Conservation (phyloP, 2,888 invertebrate genomes). For the Ophion obscuratus region DNA sequence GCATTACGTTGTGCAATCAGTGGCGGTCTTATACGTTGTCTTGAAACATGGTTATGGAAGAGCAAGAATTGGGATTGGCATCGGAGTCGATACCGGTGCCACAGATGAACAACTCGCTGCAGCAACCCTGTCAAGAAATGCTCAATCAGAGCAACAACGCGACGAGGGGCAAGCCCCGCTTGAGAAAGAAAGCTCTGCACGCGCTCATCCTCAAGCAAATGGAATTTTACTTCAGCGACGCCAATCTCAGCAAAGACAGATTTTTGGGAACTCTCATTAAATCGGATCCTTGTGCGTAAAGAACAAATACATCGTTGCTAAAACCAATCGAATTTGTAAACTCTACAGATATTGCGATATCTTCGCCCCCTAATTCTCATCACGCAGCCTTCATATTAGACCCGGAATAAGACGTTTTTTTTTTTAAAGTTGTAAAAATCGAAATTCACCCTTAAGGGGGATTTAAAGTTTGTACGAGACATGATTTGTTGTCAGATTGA, state of each 20-base stretch:
- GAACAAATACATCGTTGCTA: not conserved
- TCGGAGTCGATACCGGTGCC: constrained; percentile 81
- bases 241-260: constrained; percentile 95
- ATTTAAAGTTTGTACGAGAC: too few species aligned
- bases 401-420: too few species aligned
- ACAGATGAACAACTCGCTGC: constrained; percentile 72
- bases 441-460: too few species aligned
- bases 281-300: constrained; percentile 87
- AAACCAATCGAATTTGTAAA: too few species aligned
- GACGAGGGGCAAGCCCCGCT: constrained; percentile 86
- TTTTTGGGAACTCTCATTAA: constrained; percentile 90
- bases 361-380: too few species aligned
- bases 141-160: constrained; percentile 64
- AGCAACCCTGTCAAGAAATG: constrained; percentile 61
- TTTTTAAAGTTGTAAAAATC: too few species aligned
- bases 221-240: constrained; percentile 98
- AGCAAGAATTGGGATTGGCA: constrained; percentile 80
- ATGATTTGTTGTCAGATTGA: too few species aligned
- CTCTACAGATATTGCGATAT: too few species aligned
- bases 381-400: too few species aligned
- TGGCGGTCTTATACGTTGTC: not conserved
- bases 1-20: not conserved
- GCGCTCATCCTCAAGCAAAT: constrained; percentile 92
- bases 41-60: constrained; percentile 81
- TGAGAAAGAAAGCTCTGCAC: constrained; percentile 91